Evolutionary conservation across 1,140 invertebrate species (phyloP), one percentile per base, ranked within the genome.

Genomic region (Hormaphis cornu): DNA sequence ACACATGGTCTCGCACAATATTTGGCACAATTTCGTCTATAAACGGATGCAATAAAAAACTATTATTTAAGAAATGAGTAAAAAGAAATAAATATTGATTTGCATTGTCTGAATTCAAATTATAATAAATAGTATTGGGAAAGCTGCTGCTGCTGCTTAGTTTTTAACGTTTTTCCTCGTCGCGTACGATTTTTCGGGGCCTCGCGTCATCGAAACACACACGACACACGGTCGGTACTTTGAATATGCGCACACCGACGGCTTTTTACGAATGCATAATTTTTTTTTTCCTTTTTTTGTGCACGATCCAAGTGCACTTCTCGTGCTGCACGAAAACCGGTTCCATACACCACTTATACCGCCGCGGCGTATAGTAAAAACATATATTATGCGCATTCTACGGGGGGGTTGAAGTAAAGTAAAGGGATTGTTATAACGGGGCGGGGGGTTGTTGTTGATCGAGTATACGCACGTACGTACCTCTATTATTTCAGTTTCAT

Each of bases 361-460:
- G n/a, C n/a, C n/a, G 37, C 37, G 37, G 7, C 14, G 14, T 40
- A n/a, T n/a, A n/a, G n/a, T n/a, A n/a, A n/a, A 40, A 7, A 40
- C 37, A 7, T 40, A 40, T 40, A 40, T 40, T 8, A 40, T 40
- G 24, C 30, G 54, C 35, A 63, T 63, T 44, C 44, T 48, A 30
- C 28, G 14, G 61, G 44, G n/a, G 61, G 61, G 61, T 66, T 66
- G 61, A 33, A 28, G 44, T 42, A 35, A 44, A 28, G 44, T 48
- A 66, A 66, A 66, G 61, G 61, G 61, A 42, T 66, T 66, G 50
- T 66, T 66, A 66, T 66, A 66, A 66, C 50, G 44, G 44, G 35
- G 61, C 44, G 59, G 48, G 48, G 61, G 61, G 30, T 53, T n/a
- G n/a, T n/a, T n/a, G n/a, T n/a, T n/a, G n/a, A n/a, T n/a, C n/a